Conservation (phyloP, 2,888 invertebrate genomes). For the Andrena trimmerana region DNA sequence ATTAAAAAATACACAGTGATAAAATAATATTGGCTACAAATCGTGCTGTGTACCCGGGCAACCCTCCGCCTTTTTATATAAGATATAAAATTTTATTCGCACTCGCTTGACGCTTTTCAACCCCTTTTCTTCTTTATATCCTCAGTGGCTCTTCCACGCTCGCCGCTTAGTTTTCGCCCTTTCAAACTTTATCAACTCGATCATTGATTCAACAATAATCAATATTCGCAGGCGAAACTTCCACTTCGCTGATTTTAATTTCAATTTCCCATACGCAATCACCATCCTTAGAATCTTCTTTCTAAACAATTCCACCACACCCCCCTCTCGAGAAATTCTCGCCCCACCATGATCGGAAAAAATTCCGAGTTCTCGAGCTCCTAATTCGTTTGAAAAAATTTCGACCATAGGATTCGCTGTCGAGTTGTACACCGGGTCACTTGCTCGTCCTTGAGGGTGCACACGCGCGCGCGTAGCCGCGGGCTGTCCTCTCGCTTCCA, state of each 20-base stretch:
- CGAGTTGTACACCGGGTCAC: slow-evolving; percentile 46
- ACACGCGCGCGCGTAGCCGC: slow-evolving; percentile 62
- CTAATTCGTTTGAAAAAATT: slow-evolving; percentile 21
- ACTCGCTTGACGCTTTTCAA: slow-evolving; percentile 35
- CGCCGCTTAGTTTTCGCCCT: neutral
- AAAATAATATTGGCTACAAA: slow-evolving; percentile 84
- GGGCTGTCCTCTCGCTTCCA: slow-evolving; percentile 77
- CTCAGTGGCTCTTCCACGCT: slow-evolving; percentile 62
- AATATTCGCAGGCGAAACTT: neutral
- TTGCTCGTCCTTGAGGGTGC: slow-evolving; percentile 32
- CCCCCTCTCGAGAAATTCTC: no score
- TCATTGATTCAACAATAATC: neutral
- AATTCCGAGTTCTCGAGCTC: neutral
- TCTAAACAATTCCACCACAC: no score
- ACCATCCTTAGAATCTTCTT: no score
- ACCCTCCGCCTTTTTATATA: slow-evolving; percentile 75
- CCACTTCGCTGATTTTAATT: no score
- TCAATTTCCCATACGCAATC: no score
- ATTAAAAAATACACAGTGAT: slow-evolving; percentile 84
- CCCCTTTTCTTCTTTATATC: slow-evolving; percentile 45
- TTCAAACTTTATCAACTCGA: neutral
- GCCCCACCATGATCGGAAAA: neutral
- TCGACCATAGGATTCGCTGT: slow-evolving; percentile 1
- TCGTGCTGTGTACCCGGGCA: slow-evolving; percentile 74
- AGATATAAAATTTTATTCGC: slow-evolving; percentile 76